Percentiles rank a stretch among this genome's conserved stretches.
phyloP scores from a whole-genome alignment of 2,113 vertebrate genomes.

The Bos taurus region ARS-UCD2.0 NC_037335.1:83057501-83058000 shows the following conservation, averaged over 20 bases:
- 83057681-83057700: background rate
- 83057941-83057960: background rate
- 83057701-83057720: background rate
- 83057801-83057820: background rate
- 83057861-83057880: background rate
- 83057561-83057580: background rate
- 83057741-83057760: background rate
- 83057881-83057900: background rate
- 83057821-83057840: background rate
- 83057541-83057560: background rate
- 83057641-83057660: background rate
- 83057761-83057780: background rate
- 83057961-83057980: background rate
- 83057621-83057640: background rate
- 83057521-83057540: background rate
- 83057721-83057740: background rate
- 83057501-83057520: background rate
- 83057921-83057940: background rate
- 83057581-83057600: conserved; percentile 29
- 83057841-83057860: background rate
- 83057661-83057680: background rate
- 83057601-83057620: background rate
- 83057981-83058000: background rate
- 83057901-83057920: background rate
- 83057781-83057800: background rate